Conservation (phyloP, 2,113 vertebrate species). For the Gallinago media region DNA sequence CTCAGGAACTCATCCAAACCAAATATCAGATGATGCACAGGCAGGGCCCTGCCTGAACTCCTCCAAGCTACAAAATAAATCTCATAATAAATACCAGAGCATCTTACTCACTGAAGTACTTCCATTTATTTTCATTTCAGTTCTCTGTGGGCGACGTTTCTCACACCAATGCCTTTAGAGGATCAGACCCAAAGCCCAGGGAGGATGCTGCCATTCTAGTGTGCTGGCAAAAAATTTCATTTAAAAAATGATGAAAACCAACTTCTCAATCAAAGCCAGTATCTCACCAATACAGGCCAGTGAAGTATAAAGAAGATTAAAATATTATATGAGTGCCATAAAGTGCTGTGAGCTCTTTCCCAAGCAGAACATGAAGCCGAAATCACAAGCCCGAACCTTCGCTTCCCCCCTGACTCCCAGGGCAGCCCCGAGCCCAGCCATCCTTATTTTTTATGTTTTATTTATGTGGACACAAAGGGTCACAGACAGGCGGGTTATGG, state of each 20-base stretch:
- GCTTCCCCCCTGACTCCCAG: neutral
- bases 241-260: neutral
- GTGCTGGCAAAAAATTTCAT: neutral
- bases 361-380: fast-evolving
- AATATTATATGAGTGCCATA: neutral
- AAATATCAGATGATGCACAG: neutral
- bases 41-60: neutral
- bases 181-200: neutral
- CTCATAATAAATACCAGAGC: neutral
- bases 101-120: neutral
- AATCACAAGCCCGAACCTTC: neutral
- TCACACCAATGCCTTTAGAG: neutral
- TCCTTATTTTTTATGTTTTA: neutral
- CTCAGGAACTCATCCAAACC: neutral
- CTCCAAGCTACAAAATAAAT: neutral
- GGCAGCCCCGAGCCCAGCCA: neutral
- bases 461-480: neutral
- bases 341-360: neutral
- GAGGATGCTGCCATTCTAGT: neutral
- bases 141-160: neutral
- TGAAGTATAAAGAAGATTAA: neutral
- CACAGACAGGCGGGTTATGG: neutral
- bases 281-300: neutral
- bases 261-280: neutral
- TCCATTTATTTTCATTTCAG: neutral